Evolutionary conservation across 2,888 invertebrate species (phyloP).

Genomic region (Pantelozetes paolii): DNA sequence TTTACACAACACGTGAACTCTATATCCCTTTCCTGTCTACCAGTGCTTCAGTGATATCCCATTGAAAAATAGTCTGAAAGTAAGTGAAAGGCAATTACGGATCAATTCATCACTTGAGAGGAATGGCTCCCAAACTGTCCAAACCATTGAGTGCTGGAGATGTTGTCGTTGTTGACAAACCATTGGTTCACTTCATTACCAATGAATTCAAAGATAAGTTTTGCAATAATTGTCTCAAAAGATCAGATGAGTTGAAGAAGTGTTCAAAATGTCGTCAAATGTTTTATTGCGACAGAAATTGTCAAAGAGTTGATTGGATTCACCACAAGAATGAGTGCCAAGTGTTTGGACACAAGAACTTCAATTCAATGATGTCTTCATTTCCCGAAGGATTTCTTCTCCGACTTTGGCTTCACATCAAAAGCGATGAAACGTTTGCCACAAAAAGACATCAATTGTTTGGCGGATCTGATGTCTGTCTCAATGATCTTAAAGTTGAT

Average conservation of each 20-base stretch:
- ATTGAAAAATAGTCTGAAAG: too few species aligned
- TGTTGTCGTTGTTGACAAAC: neutral
- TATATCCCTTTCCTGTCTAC: too few species aligned
- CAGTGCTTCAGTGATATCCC: too few species aligned
- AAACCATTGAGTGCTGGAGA: neutral
- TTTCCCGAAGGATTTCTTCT: neutral
- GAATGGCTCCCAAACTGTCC: neutral
- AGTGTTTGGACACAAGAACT: neutral
- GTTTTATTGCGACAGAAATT: neutral
- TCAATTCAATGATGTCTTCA: too few species aligned
- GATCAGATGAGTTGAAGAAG: neutral
- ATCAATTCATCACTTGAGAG: too few species aligned
- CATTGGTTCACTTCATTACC: neutral
- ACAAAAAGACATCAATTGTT: conserved; percentile 13
- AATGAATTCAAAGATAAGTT: neutral
- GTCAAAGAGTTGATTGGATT: neutral
- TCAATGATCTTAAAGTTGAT: too few species aligned
- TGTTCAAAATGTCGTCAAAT: neutral
- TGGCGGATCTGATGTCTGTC: too few species aligned
- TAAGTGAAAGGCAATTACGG: too few species aligned
- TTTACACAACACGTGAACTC: too few species aligned
- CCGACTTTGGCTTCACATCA: neutral
- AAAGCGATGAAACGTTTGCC: neutral
- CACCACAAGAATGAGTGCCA: neutral
- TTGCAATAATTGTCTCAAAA: neutral